Base-by-base conservation (phyloP, 2,113 vertebrate genomes). In the Rallus limicola region DNA sequence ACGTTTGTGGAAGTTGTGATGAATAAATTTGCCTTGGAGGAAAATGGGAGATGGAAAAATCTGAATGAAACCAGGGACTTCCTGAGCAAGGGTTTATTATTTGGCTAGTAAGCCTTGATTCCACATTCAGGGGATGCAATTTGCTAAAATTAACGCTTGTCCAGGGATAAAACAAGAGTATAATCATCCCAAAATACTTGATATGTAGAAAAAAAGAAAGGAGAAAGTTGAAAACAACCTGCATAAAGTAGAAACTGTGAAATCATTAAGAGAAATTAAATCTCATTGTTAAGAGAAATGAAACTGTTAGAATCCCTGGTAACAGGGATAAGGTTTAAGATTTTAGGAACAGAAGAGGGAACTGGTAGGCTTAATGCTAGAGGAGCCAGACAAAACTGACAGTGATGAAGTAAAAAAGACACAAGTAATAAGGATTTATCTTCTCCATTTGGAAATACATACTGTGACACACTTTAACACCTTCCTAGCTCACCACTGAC, bases 41-140 rank as follows among this genome's bases (percentile, higher is more conserved):
- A 93, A 88, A 95, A 79, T 0, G 56, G 5, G 11, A 92, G 62
- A 79, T 79, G 42, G n/a, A 91, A 88, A 91, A 89, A 56, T 60
- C 20, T 91, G 80, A 97, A 88, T 83, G 76, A 94, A 92, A 92
- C 20, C 31, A 81, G 59, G 19, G 76, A 93, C 52, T 60, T 96
- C 64, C 64, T 71, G 77, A 78, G 38, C 46, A 85, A 82, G 58
- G 60, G 33, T 76, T 94, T 87, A 68, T 92, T 92, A 69, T 86
- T 93, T 95, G 86, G 68, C 48, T 86, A 65, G 46, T 91, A 82
- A 70, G 20, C 31, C 64, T 72, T 56, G 56, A 91, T 78, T 97
- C 14, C 69, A 64, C 46, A 68, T 65, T 93, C 28, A 46, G 38
- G 78, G 46, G 23, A 63, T 20, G 34, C 71, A 95, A 97, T 64